phyloP scores from a whole-genome alignment of 2,888 invertebrate species.

The Adelphocoris suturalis region DNA sequence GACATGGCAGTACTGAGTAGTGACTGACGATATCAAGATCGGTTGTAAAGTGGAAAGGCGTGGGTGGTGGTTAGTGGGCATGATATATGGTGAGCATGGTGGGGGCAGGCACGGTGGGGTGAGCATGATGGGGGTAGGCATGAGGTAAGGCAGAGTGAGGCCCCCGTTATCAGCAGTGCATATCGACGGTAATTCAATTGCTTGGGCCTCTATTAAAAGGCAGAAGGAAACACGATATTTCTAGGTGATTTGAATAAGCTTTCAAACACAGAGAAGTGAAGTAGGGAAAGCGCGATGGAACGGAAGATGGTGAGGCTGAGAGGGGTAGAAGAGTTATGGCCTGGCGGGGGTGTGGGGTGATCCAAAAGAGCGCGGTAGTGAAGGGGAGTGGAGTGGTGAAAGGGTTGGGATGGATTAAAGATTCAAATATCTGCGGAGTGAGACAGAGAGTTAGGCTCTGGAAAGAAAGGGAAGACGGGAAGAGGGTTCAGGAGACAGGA shows the following conservation, averaged over 20 bases:
- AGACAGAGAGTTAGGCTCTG: conserved; percentile 44
- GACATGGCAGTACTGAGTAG: no score
- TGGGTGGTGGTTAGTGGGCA: not conserved
- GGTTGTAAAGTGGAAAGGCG: not conserved
- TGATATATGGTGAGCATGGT: not conserved
- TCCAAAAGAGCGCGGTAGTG: conserved; percentile 20
- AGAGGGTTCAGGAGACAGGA: not conserved
- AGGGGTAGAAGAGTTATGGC: not conserved
- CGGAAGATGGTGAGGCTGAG: conserved; percentile 35
- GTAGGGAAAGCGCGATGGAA: conserved; percentile 56
- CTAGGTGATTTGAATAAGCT: conserved; percentile 73
- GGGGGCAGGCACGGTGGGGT: not conserved
- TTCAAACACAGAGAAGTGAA: conserved; percentile 65
- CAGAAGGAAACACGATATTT: conserved; percentile 72
- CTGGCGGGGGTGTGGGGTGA: not conserved
- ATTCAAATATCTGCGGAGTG: conserved; percentile 71
- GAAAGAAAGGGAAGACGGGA: conserved; percentile 34
- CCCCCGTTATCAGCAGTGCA: conserved; percentile 45
- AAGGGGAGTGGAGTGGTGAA: conserved; percentile 40
- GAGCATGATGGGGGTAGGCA: not conserved
- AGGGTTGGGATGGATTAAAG: conserved; percentile 71
- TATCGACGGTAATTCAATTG: conserved; percentile 72
- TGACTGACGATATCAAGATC: no score
- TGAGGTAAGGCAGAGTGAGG: not conserved
- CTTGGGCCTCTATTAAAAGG: conserved; percentile 71